Conservation (phyloP, 2,888 invertebrate species). For the Antheraea assamensis region DNA sequence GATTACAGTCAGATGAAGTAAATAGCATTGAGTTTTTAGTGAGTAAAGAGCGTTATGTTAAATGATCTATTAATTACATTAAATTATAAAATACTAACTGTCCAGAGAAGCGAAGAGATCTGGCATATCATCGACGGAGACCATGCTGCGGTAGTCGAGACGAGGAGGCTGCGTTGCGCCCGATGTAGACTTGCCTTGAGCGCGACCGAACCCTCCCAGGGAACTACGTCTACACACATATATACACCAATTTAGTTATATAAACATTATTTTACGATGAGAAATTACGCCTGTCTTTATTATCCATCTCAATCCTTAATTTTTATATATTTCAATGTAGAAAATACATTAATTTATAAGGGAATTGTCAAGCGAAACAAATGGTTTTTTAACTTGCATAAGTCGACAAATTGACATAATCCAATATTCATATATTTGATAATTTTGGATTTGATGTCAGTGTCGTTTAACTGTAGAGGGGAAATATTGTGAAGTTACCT, state of each 20-base stretch:
- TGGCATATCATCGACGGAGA: conserved; percentile 96
- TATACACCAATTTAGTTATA: background rate
- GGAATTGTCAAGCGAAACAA: background rate
- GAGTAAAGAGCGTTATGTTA: background rate
- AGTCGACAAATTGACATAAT: background rate
- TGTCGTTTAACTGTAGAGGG: too few relatives aligned
- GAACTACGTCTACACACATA: conserved; percentile 87
- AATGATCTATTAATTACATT: background rate
- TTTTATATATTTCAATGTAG: background rate
- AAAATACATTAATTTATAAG: background rate
- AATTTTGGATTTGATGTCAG: too few relatives aligned
- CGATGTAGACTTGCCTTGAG: conserved; percentile 84
- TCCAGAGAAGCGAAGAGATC: conserved; percentile 97
- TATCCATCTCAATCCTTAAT: background rate
- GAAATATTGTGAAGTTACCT: too few relatives aligned
- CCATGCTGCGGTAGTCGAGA: conserved; percentile 95
- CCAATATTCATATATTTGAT: background rate
- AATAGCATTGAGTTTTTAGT: background rate
- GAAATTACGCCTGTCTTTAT: background rate
- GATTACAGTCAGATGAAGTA: background rate
- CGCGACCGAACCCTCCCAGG: conserved; percentile 92
- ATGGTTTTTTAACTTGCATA: background rate
- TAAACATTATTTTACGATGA: background rate
- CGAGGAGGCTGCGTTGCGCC: conserved; percentile 87
- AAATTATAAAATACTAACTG: conserved; percentile 84